phyloP scores from a whole-genome alignment of 2,797 vertebrate species.

The Alfaro cultratus region DNA sequence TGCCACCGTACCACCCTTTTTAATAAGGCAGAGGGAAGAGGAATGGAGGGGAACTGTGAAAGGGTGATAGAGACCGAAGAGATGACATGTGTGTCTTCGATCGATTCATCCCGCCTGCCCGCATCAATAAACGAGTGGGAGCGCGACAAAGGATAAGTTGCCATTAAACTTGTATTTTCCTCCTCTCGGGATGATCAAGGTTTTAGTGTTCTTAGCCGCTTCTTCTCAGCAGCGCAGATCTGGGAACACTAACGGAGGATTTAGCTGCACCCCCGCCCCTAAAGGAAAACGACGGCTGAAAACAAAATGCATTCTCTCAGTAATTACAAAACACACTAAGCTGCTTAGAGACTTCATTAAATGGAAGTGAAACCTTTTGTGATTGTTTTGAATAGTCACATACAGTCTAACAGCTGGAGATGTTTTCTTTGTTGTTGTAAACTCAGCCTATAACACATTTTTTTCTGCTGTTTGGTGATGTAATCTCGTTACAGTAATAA shows the following conservation, averaged over 20 bases:
- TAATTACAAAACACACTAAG: slow-evolving; percentile 80
- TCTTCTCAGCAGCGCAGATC: slow-evolving; percentile 43
- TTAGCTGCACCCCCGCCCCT: slow-evolving; percentile 27
- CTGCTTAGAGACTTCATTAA: slow-evolving; percentile 82
- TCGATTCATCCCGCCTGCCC: slow-evolving; percentile 61
- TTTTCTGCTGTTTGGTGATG: slow-evolving; percentile 24
- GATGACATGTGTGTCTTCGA: slow-evolving; percentile 69
- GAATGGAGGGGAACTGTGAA: slow-evolving; percentile 69
- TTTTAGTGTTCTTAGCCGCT: slow-evolving; percentile 55
- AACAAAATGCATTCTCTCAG: slow-evolving; percentile 71
- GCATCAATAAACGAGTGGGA: slow-evolving; percentile 68
- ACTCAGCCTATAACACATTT: slow-evolving; percentile 29
- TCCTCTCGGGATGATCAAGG: slow-evolving; percentile 44
- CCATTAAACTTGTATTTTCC: slow-evolving; percentile 73
- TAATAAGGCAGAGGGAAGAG: slow-evolving; percentile 60
- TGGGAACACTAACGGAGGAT: slow-evolving; percentile 62
- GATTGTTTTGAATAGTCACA: slow-evolving; percentile 74
- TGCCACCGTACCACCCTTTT: slow-evolving; percentile 98
- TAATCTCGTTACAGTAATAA: slow-evolving; percentile 65
- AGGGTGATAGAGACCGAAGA: slow-evolving; percentile 69
- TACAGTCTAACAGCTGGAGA: slow-evolving; percentile 58
- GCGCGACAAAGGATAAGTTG: slow-evolving; percentile 62
- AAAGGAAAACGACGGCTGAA: slow-evolving; percentile 54
- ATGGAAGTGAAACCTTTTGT: slow-evolving; percentile 76
- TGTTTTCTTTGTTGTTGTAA: slow-evolving; percentile 40